These are phyloP conservation scores for Hypolimnas misippus DNA, from an alignment of 2,888 invertebrate genomes.

Conservation along the genomic window DNA sequence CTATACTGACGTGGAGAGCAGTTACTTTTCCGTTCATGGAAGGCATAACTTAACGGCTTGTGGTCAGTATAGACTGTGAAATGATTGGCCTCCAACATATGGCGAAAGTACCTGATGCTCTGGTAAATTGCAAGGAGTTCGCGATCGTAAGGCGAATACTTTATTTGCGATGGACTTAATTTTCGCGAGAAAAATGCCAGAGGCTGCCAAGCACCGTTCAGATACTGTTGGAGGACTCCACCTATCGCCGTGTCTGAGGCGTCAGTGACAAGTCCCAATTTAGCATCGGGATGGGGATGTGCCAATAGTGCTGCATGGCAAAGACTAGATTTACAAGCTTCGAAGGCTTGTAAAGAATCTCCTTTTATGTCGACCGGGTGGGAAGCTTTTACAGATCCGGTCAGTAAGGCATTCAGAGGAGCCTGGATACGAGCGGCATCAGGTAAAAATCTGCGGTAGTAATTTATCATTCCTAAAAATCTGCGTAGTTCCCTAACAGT, in stretches of 20 bases:
- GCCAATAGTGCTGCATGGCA: slow-evolving; percentile 47
- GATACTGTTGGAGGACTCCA: too few relatives aligned
- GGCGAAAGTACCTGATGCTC: too few relatives aligned
- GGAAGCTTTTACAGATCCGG: slow-evolving; percentile 48
- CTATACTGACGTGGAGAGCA: too few relatives aligned
- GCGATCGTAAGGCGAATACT: too few relatives aligned
- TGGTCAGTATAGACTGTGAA: too few relatives aligned
- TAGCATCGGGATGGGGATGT: slow-evolving; percentile 48
- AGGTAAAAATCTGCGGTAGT: slow-evolving; percentile 53
- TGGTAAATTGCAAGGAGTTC: too few relatives aligned
- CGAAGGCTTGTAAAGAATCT: slow-evolving; percentile 43
- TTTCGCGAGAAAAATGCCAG: too few relatives aligned
- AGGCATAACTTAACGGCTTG: too few relatives aligned
- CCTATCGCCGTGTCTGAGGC: slow-evolving; percentile 13
- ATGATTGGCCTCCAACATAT: too few relatives aligned
- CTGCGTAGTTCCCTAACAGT: slow-evolving; percentile 41
- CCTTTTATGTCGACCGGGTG: slow-evolving; percentile 44
- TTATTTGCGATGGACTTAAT: too few relatives aligned
- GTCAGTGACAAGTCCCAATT: slow-evolving; percentile 52
- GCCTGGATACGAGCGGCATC: slow-evolving; percentile 53
- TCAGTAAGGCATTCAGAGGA: slow-evolving; percentile 49
- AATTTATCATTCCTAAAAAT: slow-evolving; percentile 50
- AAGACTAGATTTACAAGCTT: slow-evolving; percentile 47
- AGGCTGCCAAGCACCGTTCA: too few relatives aligned
- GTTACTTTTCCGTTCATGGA: too few relatives aligned